phyloP scores from a whole-genome alignment of 2,888 invertebrate genomes.

The Drosophila stalkeri region DNA sequence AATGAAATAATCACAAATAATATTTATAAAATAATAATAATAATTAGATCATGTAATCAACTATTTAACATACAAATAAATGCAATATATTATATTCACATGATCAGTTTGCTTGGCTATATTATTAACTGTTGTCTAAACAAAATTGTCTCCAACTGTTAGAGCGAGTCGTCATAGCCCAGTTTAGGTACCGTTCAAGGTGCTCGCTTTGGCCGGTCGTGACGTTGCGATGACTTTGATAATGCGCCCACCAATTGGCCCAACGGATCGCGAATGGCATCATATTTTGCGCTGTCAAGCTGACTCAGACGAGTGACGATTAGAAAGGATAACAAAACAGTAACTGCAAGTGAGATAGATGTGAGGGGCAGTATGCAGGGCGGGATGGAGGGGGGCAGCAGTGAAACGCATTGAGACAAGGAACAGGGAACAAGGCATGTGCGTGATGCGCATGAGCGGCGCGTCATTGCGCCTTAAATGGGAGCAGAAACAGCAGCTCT shows the following conservation, averaged over 20 bases:
- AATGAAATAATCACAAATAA: no score
- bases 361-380: neutral
- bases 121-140: neutral
- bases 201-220: constrained; percentile 46
- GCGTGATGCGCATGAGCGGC: constrained; percentile 79
- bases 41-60: no score
- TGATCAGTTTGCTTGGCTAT: neutral
- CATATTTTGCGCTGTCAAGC: constrained; percentile 51
- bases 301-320: constrained; percentile 50
- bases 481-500: constrained; percentile 63
- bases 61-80: no score
- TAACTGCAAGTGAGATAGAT: constrained; percentile 2
- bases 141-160: neutral
- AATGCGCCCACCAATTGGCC: constrained; percentile 63
- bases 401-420: constrained; percentile 14
- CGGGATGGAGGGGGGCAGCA: neutral
- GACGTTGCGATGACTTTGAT: constrained; percentile 64
- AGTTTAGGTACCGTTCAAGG: constrained; percentile 43
- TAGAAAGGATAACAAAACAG: constrained; percentile 66
- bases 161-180: constrained; percentile 21
- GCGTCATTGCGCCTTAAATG: constrained; percentile 80
- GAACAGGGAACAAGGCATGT: constrained; percentile 53
- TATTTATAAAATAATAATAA: no score
- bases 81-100: no score
- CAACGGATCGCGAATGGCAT: constrained; percentile 29